Conservation (phyloP, 2,888 invertebrate genomes). For the Phragmatobia fuliginosa region DNA sequence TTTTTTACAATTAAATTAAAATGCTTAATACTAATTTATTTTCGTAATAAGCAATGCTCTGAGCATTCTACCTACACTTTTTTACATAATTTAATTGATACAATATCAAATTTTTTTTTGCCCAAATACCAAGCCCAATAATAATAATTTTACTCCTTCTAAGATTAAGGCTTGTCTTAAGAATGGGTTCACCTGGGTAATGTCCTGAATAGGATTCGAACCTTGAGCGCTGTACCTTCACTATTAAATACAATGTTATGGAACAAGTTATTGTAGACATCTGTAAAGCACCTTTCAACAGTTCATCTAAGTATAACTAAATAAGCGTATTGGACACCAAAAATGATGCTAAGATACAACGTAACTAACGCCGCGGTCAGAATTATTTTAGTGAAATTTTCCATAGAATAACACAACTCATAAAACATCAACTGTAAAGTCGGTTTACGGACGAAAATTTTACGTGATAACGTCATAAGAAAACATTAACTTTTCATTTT, state of each 20-base stretch:
- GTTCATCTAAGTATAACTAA: background rate
- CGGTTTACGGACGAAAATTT: too few relatives aligned
- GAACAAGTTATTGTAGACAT: background rate
- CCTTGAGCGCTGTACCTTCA: background rate
- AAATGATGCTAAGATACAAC: background rate
- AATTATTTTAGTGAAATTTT: too few relatives aligned
- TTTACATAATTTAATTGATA: background rate
- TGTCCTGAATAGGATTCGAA: too few relatives aligned
- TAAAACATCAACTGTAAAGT: too few relatives aligned
- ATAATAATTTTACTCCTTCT: background rate
- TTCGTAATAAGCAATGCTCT: constrained; percentile 1
- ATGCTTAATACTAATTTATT: constrained; percentile 4
- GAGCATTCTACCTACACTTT: constrained; percentile 6
- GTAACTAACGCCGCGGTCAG: background rate
- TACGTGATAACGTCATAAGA: too few relatives aligned
- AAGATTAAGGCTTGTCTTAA: background rate
- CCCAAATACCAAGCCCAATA: background rate
- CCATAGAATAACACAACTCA: too few relatives aligned
- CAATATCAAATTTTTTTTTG: background rate
- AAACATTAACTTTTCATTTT: too few relatives aligned
- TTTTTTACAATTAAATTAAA: constrained; percentile 15
- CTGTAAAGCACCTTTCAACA: background rate
- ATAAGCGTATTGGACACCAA: background rate
- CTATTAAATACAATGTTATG: background rate
- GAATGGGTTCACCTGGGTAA: background rate